Base-by-base conservation (phyloP, 2,113 vertebrate genomes). In the Smithornis capensis region DNA sequence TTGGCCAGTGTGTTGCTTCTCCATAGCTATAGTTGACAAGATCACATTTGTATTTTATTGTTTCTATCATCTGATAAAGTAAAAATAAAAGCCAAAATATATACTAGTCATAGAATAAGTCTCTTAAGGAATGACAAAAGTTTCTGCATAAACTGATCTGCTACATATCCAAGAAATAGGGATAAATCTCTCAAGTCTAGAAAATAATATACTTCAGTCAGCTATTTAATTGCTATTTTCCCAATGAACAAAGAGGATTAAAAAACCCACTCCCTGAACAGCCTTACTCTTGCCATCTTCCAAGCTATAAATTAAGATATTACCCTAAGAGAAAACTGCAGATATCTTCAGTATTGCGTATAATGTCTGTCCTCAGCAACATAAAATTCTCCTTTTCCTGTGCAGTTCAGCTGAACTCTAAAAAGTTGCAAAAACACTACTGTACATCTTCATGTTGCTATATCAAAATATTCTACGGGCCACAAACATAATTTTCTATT, bases 1-100 rank as follows among this genome's bases (percentile, higher is more conserved):
- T 99, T 70, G 99, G 99, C 99, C 99, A 99, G 83, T 99, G 99
- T n/a, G 99, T 99, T 60, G 99, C 99, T 97, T 99, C 99, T 57
- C 99, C 99, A 49, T 99, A 99, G 94, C 99, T 99, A 87, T 99
- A 99, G 98, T 99, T 99, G 88, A 99, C 98, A 91, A 99, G 98
- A 96, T 99, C 99, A 97, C 99, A 99, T 77, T 99, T 99, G 96
- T 99, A 99, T 97, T 99, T 99, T 97, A 99, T 99, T 81, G 99
- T 98, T 98, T 99, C 99, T 97, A 99, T 99, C 99, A 99, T 99
- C 99, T 99, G 97, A 94, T 91, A 82, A 96, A 94, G 44, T 35
- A 80, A 86, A 97, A 94, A 87, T 83, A 49, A 80, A 96, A 94
- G 38, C 15, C 25, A 90, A 97, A 93, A 87, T 95, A 75, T 4